Conservation (phyloP, 2,113 vertebrate species). For the Limanda limanda region DNA sequence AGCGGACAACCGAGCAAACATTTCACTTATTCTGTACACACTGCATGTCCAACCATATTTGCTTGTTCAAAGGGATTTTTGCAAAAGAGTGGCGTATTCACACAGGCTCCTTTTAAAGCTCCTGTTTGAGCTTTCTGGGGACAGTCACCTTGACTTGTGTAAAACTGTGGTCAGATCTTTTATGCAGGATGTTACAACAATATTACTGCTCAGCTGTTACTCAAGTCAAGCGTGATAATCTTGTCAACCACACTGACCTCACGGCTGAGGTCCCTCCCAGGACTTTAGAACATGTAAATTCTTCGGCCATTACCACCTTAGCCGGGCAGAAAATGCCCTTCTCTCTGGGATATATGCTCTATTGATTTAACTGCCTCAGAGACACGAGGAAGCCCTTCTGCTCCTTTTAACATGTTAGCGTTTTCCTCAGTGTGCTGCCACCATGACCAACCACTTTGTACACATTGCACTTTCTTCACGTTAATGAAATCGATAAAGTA, state of each 20-base stretch:
- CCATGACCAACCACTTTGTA: background rate
- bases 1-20: background rate
- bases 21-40: background rate
- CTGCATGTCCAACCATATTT: background rate
- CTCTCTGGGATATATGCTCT: constrained; percentile 20
- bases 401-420: background rate
- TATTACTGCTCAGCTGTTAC: constrained; percentile 58
- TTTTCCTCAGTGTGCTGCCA: constrained; percentile 13
- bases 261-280: constrained; percentile 39
- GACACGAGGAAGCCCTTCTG: constrained; percentile 15
- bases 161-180: constrained; percentile 48
- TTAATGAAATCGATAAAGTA: background rate
- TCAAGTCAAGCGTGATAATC: constrained; percentile 57
- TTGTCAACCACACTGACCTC: constrained; percentile 59
- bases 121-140: background rate
- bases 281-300: constrained; percentile 66
- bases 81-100: background rate
- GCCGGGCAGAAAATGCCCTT: constrained; percentile 49
- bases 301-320: constrained; percentile 44
- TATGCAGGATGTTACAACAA: constrained; percentile 56
- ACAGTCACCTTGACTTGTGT: constrained; percentile 48
- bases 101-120: background rate
- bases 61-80: background rate
- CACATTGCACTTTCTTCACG: constrained; percentile 1
- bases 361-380: constrained; percentile 34